A percentile compares a stretch with the other conserved stretches of the same genome.
Evolutionary conservation across 2,888 invertebrate genomes (phyloP).

Genomic region (Pyrocoelia pectoralis): DNA sequence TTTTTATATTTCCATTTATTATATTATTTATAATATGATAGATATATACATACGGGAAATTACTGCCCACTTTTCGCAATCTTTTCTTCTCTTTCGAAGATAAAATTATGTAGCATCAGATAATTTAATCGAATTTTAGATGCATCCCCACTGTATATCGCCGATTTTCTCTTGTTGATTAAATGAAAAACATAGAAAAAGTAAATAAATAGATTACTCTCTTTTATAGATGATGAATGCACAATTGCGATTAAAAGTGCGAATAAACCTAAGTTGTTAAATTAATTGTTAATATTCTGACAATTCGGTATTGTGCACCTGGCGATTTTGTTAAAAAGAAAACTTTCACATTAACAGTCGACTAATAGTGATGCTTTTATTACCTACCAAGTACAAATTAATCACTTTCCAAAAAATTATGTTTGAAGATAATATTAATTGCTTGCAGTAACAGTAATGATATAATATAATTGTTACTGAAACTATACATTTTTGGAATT

Average conservation of each 20-base stretch:
- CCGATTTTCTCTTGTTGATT: too few species aligned
- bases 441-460: neutral
- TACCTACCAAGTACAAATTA: slow-evolving; percentile 5
- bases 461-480: neutral
- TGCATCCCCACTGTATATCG: too few species aligned
- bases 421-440: neutral
- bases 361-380: slow-evolving; percentile 2
- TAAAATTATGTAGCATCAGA: too few species aligned
- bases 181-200: too few species aligned
- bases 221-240: too few species aligned
- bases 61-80: too few species aligned
- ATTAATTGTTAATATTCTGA: slow-evolving; percentile 7
- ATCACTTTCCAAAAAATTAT: slow-evolving; percentile 9
- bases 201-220: too few species aligned
- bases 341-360: slow-evolving; percentile 11
- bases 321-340: slow-evolving; percentile 6
- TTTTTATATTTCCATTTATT: too few species aligned
- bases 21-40: too few species aligned
- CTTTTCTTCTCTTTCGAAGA: too few species aligned
- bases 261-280: neutral
- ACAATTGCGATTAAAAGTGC: neutral
- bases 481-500: neutral
- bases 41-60: too few species aligned
- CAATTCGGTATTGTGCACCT: slow-evolving; percentile 2
- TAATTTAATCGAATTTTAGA: too few species aligned